These are phyloP conservation scores for Symphodus melops DNA, from an alignment of 2,113 vertebrate genomes.

Conservation along the genomic window DNA sequence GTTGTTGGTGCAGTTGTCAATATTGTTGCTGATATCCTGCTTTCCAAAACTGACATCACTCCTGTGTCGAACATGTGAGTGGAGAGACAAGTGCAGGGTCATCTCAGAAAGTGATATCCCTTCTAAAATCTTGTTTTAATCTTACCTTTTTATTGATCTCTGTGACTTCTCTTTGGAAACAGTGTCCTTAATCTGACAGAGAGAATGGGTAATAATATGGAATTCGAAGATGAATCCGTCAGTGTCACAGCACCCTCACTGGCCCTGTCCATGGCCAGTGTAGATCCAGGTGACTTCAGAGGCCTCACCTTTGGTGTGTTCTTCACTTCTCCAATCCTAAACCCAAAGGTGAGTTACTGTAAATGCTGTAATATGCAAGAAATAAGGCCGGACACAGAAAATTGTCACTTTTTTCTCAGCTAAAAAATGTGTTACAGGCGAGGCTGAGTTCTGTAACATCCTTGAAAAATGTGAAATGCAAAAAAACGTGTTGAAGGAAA, in stretches of 20 bases:
- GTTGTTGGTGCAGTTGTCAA: slow-evolving; percentile 57
- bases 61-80: slow-evolving; percentile 71
- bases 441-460: neutral
- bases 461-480: neutral
- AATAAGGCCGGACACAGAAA: neutral
- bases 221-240: slow-evolving; percentile 72
- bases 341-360: slow-evolving; percentile 81
- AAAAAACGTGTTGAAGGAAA: slow-evolving; percentile 17
- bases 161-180: slow-evolving; percentile 19
- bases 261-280: slow-evolving; percentile 81
- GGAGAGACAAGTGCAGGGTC: neutral
- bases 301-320: slow-evolving; percentile 86
- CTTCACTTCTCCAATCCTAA: slow-evolving; percentile 59
- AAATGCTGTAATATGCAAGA: neutral
- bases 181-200: slow-evolving; percentile 88
- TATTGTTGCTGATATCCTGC: slow-evolving; percentile 72
- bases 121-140: neutral
- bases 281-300: slow-evolving; percentile 77
- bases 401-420: too few species aligned
- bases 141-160: neutral
- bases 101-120: neutral
- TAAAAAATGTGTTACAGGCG: neutral
- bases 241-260: slow-evolving; percentile 76
- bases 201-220: slow-evolving; percentile 83
- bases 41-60: slow-evolving; percentile 67